A percentile compares a stretch with the other conserved stretches of the same genome.
Evolutionary conservation across 1,140 invertebrate genomes (phyloP).

Genomic region (Drosophila nebulosa): DNA sequence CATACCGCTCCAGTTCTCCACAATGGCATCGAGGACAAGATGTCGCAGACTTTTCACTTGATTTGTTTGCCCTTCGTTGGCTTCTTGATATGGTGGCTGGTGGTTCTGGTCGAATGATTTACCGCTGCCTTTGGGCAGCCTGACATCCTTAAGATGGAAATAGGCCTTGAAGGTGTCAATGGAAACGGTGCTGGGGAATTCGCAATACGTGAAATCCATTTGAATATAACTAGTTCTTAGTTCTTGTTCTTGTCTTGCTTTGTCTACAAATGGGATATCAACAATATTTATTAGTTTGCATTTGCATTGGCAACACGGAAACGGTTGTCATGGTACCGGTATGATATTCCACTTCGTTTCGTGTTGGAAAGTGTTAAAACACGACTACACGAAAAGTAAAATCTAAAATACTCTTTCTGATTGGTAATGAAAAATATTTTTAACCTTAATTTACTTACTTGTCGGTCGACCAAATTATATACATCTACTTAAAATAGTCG

Average conservation of each 20-base stretch:
- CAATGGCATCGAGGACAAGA: constrained; percentile 79
- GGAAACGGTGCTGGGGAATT: constrained; percentile 75
- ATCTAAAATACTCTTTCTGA: not conserved
- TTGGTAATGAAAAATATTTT: not conserved
- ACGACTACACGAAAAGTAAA: not conserved
- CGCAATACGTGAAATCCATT: constrained; percentile 76
- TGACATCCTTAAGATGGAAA: constrained; percentile 62
- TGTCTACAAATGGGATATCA: constrained; percentile 14
- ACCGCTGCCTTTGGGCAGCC: constrained; percentile 61
- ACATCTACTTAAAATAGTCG: too few species aligned
- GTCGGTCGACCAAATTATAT: too few species aligned
- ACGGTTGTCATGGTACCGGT: constrained; percentile 35
- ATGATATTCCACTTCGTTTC: constrained; percentile 2
- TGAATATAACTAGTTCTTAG: constrained; percentile 18
- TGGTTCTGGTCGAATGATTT: constrained; percentile 60
- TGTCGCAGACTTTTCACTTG: constrained; percentile 77
- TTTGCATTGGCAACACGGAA: constrained; percentile 14
- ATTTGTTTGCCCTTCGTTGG: constrained; percentile 48
- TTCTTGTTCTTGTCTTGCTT: not conserved
- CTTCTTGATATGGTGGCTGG: constrained; percentile 9
- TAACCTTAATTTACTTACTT: too few species aligned
- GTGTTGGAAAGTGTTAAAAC: not conserved
- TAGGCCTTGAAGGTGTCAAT: constrained; percentile 80
- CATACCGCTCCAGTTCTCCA: constrained; percentile 80
- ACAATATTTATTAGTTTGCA: constrained; percentile 38